Percentiles rank a stretch among this genome's conserved stretches.
Conservation (phyloP, 1,140 invertebrate genomes). For the Palaemon carinicauda region DNA sequence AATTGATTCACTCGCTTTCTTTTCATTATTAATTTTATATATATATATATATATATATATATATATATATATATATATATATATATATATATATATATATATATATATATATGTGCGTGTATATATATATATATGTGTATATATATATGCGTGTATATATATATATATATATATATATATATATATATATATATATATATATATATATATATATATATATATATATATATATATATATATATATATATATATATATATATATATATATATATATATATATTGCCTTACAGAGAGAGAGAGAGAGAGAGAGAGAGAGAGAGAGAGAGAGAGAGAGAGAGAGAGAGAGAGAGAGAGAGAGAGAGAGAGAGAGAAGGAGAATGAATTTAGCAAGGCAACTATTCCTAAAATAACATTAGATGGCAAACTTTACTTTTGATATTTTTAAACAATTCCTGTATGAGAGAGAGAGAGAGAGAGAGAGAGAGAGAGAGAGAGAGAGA, state of each 20-base stretch:
- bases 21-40: too few species aligned
- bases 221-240: not conserved
- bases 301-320: too few species aligned
- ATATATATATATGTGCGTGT: not conserved
- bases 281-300: not conserved
- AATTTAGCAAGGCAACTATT: too few species aligned
- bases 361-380: too few species aligned
- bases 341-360: too few species aligned
- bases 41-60: not conserved
- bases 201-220: not conserved
- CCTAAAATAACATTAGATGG: too few species aligned
- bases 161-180: not conserved
- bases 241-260: not conserved
- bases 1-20: too few species aligned
- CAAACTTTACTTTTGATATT: too few species aligned
- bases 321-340: too few species aligned
- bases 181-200: not conserved
- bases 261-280: not conserved
- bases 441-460: too few species aligned
- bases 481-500: too few species aligned
- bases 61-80: not conserved
- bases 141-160: not conserved
- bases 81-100: not conserved
- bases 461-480: too few species aligned
- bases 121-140: not conserved